Conservation (phyloP, 1,140 invertebrate species). For the Nasonia giraulti region DNA sequence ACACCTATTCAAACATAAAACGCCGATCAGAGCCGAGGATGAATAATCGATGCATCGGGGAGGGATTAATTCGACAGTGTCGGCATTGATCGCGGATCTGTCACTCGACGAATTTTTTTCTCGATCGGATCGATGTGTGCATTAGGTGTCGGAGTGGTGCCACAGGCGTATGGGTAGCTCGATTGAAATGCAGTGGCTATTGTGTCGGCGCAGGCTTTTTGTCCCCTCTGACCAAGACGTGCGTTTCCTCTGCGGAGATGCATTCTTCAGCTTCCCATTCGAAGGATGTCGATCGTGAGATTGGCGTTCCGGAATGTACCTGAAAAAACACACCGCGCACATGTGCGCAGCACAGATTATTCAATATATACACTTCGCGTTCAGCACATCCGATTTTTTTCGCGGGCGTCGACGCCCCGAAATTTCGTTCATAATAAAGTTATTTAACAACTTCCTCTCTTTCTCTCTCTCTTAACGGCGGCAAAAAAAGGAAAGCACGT, state of each 20-base stretch:
- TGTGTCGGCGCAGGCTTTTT: conserved; percentile 2
- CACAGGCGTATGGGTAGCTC: neutral
- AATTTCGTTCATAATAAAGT: conserved; percentile 29
- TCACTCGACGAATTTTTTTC: neutral
- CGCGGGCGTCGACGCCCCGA: neutral
- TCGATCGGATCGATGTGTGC: neutral
- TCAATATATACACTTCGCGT: neutral
- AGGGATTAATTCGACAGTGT: conserved; percentile 25
- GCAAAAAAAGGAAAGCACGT: neutral
- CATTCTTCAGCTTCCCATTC: neutral
- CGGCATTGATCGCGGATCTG: conserved; percentile 23
- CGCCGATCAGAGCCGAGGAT: neutral
- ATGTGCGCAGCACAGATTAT: neutral
- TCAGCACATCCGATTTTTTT: neutral
- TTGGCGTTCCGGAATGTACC: neutral
- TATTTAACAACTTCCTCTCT: conserved; percentile 37
- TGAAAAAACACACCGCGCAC: neutral
- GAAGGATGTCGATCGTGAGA: neutral
- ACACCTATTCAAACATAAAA: conserved; percentile 39
- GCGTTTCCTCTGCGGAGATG: neutral
- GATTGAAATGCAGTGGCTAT: neutral
- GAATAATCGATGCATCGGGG: neutral
- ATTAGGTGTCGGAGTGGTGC: neutral
- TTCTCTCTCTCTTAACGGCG: too few relatives aligned
- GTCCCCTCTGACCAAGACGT: neutral